phyloP scores from a whole-genome alignment of 2,113 vertebrate species.

The Cyanistes caeruleus region DNA sequence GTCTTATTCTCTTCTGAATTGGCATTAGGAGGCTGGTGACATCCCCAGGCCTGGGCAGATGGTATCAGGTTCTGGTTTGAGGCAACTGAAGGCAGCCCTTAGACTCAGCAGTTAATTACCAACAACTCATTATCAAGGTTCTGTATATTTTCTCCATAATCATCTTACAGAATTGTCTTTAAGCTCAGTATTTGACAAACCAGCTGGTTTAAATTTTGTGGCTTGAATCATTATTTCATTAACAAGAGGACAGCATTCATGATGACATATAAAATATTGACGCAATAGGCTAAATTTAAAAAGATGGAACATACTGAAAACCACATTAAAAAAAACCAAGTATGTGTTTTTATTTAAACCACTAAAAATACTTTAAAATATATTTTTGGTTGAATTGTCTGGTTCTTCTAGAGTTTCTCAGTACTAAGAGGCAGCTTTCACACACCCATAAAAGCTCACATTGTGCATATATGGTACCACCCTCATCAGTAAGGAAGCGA shows the following conservation, averaged over 20 bases:
- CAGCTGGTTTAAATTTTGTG: slow-evolving; percentile 72
- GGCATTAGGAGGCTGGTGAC: not conserved
- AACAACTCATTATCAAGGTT: not conserved
- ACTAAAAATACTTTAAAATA: slow-evolving; percentile 59
- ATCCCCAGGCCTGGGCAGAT: not conserved
- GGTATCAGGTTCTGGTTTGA: not conserved
- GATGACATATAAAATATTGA: slow-evolving; percentile 69
- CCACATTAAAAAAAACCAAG: slow-evolving; percentile 36
- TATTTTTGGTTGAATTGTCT: slow-evolving; percentile 49
- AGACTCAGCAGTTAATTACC: not conserved
- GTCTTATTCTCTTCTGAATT: not conserved
- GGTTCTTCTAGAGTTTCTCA: not conserved
- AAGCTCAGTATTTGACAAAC: not conserved
- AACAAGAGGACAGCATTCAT: slow-evolving; percentile 56
- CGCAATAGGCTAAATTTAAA: slow-evolving; percentile 65
- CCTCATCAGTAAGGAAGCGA: not conserved
- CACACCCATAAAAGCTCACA: slow-evolving; percentile 10
- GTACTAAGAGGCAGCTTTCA: slow-evolving; percentile 9
- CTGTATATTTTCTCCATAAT: not conserved
- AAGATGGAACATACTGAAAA: slow-evolving; percentile 38
- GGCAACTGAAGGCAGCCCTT: not conserved
- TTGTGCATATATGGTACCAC: not conserved
- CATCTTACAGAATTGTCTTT: not conserved
- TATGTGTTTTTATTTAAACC: slow-evolving; percentile 52
- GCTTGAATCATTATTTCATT: slow-evolving; percentile 71